phyloP scores from a whole-genome alignment of 2,888 invertebrate genomes.

The Notodonta ziczac region DNA sequence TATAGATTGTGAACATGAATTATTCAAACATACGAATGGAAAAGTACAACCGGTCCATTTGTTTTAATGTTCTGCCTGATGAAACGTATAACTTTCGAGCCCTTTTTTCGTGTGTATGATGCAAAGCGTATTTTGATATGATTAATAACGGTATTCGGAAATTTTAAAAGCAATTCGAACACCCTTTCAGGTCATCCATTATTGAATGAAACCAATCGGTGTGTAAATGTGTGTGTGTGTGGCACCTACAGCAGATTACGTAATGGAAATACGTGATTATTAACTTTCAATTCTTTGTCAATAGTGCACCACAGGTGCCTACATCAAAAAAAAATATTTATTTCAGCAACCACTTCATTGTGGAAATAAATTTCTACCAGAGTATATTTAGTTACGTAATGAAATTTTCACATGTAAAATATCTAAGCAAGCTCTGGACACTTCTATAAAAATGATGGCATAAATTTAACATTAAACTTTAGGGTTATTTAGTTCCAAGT shows the following conservation, averaged over 20 bases:
- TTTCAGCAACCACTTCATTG: background rate
- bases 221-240: background rate
- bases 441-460: too few species aligned
- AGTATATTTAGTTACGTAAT: too few species aligned
- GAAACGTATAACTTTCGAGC: conserved; percentile 59
- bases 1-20: conserved; percentile 83
- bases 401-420: too few species aligned
- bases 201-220: conserved; percentile 11
- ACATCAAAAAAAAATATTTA: background rate
- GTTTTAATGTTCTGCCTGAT: conserved; percentile 76
- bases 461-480: too few species aligned
- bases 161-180: conserved; percentile 9
- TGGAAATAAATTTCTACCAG: too few species aligned
- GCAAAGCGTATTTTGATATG: conserved; percentile 21
- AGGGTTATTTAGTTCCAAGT: too few species aligned
- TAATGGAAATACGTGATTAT: conserved; percentile 15
- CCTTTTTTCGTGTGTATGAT: conserved; percentile 22
- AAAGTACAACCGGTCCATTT: conserved; percentile 71
- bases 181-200: conserved; percentile 15
- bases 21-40: conserved; percentile 76
- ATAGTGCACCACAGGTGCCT: background rate
- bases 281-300: conserved; percentile 10
- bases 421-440: too few species aligned
- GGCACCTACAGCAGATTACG: conserved; percentile 12
- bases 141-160: conserved; percentile 19